These are phyloP conservation scores for Sebastes fasciatus DNA, from an alignment of 2,113 vertebrate species.

Conservation along the genomic window DNA sequence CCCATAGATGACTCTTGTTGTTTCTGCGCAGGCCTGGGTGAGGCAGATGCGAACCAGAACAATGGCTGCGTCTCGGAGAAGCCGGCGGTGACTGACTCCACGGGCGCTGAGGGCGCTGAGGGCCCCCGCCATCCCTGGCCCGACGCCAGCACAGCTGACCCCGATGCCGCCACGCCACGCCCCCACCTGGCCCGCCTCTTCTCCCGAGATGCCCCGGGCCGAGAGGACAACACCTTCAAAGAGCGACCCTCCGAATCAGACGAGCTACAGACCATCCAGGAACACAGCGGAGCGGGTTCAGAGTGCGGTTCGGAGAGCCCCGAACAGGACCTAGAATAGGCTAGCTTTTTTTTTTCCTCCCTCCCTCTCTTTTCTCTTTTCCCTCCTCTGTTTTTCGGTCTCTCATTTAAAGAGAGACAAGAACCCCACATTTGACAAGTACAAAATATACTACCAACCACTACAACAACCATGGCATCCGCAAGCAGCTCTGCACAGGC, in stretches of 20 bases:
- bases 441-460: constrained; percentile 47
- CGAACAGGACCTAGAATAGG: constrained; percentile 88
- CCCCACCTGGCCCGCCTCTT: constrained; percentile 99
- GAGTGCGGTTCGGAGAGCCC: constrained; percentile 89
- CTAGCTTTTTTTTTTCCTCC: constrained; percentile 65
- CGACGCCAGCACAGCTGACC: constrained; percentile 90
- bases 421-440: constrained; percentile 74
- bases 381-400: constrained; percentile 51
- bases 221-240: constrained; percentile 99
- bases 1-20: constrained; percentile 94
- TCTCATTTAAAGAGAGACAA: constrained; percentile 70
- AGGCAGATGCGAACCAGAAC: constrained; percentile 97
- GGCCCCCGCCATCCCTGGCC: constrained; percentile 89
- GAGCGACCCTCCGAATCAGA: constrained; percentile 98
- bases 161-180: constrained; percentile 86
- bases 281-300: constrained; percentile 90
- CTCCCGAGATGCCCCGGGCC: constrained; percentile 99
- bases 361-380: constrained; percentile 51
- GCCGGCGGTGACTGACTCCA: constrained; percentile 95
- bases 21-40: constrained; percentile 90
- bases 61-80: constrained; percentile 93
- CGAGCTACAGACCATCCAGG: constrained; percentile 98
- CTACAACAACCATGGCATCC: constrained; percentile 90
- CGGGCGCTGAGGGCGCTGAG: constrained; percentile 87
- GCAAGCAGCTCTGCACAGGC: constrained; percentile 93